Evolutionary conservation across 2,888 invertebrate genomes (phyloP), one percentile per base, ranked within the genome.

Genomic region (Hyposoter didymator): DNA sequence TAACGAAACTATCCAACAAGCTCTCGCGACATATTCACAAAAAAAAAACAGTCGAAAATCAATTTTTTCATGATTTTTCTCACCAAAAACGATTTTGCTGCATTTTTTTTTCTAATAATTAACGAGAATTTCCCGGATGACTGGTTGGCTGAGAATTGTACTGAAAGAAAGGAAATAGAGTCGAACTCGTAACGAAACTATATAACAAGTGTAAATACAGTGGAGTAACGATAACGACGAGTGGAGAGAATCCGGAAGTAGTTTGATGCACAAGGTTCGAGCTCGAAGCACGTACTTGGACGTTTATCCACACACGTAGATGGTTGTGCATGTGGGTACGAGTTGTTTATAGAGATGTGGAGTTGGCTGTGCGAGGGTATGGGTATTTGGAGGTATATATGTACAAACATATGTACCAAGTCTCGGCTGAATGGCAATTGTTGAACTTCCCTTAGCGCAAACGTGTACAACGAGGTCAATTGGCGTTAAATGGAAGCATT

Each of bases 381-480:
- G 59, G 22, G 59, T 28, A 28, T 59, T 59, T 28, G 28, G 4
- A 59, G 28, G 7, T 52, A 22, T 22, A 28, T 43, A 67, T 55
- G 35, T 43, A 73, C 55, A 73, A 22, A 72, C 64, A 66, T 43
- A 64, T 47, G 75, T 67, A 78, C 83, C 35, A 80, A 80, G 83
- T 85, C 83, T 80, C 73, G 66, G 91, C 90, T 93, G 92, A 93
- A 93, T 93, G 92, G 93, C 93, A 93, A 94, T 94, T 94, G 93
- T 94, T 93, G 92, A 93, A 93, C 93, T 93, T 93, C 94, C 93
- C 93, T 93, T 90, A 91, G 89, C 90, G 90, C 90, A 92, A 93
- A 92, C 92, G 93, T 92, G 92, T 91, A 91, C 92, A 94, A 93
- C 93, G 93, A 94, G 94, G 94, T 93, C 93, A 94, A 94, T 94